Evolutionary conservation across 2,797 vertebrate genomes (phyloP).

Genomic region (Eidolon dupreanum): DNA sequence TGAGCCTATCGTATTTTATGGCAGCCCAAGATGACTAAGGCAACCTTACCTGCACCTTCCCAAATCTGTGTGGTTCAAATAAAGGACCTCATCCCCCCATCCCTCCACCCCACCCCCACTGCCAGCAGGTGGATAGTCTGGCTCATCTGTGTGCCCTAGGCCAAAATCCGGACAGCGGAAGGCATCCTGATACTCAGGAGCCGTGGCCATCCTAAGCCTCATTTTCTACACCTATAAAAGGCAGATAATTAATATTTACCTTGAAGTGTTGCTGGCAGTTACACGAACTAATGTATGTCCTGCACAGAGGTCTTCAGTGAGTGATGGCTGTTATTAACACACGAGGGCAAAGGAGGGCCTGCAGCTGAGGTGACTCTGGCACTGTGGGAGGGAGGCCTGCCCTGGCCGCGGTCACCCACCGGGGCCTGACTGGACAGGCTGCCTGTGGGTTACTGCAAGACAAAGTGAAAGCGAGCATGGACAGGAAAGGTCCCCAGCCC

Average conservation of each 20-base stretch:
- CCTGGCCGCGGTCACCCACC: neutral
- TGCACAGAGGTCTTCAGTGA: neutral
- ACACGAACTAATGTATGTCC: neutral
- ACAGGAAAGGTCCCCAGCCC: neutral
- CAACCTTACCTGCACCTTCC: neutral
- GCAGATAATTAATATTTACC: neutral
- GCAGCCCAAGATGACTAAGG: neutral
- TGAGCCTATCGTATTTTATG: accelerated
- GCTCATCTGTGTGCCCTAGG: too few relatives aligned
- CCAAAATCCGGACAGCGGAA: accelerated
- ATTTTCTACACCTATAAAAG: neutral
- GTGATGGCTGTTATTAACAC: neutral
- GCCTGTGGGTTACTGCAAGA: neutral
- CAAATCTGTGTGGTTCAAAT: neutral
- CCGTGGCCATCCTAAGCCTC: neutral
- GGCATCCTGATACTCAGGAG: neutral
- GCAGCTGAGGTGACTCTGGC: neutral
- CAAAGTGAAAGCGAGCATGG: neutral
- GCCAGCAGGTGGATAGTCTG: accelerated
- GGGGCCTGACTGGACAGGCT: neutral
- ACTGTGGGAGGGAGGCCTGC: neutral
- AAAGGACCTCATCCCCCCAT: neutral
- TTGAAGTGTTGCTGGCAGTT: neutral
- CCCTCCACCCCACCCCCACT: accelerated
- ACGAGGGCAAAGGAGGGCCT: neutral